phyloP scores from a whole-genome alignment of 2,113 vertebrate species.

The Mystacornis crossleyi region DNA sequence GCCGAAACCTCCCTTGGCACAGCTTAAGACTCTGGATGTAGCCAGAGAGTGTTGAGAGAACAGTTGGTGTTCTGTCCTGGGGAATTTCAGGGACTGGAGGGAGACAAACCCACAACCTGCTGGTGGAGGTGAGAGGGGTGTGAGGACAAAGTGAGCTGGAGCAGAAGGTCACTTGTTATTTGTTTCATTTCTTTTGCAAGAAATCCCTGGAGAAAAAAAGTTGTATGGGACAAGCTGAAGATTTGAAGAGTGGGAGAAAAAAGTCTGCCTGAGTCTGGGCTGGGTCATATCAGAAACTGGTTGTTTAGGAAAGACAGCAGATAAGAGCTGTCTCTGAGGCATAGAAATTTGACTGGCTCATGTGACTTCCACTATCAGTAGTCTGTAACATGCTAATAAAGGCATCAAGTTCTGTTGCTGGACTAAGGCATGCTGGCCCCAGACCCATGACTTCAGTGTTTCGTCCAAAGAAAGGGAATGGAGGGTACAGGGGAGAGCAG shows the following conservation, averaged over 20 bases:
- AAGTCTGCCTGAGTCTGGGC: not conserved
- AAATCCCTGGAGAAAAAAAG: not conserved
- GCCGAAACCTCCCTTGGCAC: not conserved
- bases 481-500: not conserved
- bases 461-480: not conserved
- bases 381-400: not conserved
- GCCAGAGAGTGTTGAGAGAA: not conserved
- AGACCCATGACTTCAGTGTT: not conserved
- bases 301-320: not conserved
- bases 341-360: not conserved
- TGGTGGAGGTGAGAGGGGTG: not conserved
- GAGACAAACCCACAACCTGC: not conserved
- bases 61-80: not conserved
- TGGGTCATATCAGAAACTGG: not conserved
- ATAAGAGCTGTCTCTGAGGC: not conserved
- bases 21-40: not conserved
- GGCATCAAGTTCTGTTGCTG: not conserved
- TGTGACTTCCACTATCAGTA: not conserved
- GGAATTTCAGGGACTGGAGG: not conserved
- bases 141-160: not conserved
- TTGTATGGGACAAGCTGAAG: not conserved
- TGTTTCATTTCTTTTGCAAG: not conserved
- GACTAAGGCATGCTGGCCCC: not conserved
- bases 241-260: not conserved
- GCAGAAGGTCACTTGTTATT: not conserved